A percentile compares a stretch with the other conserved stretches of the same genome.
These are phyloP conservation scores for Gorilla gorilla DNA, from an alignment of 2,113 vertebrate species.

Conservation along the genomic window DNA sequence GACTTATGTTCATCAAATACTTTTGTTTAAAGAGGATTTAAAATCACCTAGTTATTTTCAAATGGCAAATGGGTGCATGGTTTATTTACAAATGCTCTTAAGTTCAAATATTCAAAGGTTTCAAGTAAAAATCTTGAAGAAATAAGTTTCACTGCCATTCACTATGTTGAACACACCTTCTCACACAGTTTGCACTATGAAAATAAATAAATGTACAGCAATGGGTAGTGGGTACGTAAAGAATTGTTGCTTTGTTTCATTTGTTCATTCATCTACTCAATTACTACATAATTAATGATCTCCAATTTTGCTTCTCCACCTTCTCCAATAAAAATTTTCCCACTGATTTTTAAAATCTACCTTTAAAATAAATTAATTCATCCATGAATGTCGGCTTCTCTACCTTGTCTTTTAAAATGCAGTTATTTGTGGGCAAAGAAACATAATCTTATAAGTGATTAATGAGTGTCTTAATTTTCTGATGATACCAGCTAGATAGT, in stretches of 20 bases:
- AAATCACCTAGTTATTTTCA: conserved; percentile 8
- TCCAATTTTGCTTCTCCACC: neutral
- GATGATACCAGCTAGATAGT: neutral
- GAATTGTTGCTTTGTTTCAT: neutral
- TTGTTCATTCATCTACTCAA: neutral
- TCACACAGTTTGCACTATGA: neutral
- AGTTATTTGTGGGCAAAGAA: neutral
- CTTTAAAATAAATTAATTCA: neutral
- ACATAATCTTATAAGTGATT: neutral
- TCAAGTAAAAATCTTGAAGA: neutral
- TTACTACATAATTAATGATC: neutral
- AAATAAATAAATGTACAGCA: neutral
- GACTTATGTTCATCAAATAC: neutral
- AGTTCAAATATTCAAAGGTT: conserved; percentile 1
- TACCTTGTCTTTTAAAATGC: neutral
- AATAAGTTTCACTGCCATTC: neutral
- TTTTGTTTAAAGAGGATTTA: neutral
- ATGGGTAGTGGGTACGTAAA: accelerated
- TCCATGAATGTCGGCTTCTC: neutral
- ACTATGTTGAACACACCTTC: neutral
- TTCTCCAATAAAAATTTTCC: neutral
- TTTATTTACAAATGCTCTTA: neutral
- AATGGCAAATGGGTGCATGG: neutral
- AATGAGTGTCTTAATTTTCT: neutral
- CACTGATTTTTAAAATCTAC: neutral